Conservation (phyloP, 2,113 vertebrate genomes). For the Brachyhypopomus gauderio region DNA sequence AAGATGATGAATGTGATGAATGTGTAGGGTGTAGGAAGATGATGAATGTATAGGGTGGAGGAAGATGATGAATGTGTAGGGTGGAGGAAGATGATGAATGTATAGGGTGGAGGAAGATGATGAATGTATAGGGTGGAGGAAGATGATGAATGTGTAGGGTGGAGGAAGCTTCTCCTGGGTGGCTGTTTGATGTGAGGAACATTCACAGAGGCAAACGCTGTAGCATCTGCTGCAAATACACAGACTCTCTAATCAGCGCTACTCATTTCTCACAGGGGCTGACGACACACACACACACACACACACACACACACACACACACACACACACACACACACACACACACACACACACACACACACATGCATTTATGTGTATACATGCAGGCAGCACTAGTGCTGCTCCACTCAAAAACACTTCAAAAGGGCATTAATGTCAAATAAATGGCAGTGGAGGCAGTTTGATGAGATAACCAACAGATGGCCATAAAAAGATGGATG, state of each 20-base stretch:
- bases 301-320: conserved; percentile 7
- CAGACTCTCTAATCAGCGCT: conserved; percentile 47
- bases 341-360: background rate
- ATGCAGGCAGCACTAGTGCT: background rate
- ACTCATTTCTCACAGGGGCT: conserved; percentile 60
- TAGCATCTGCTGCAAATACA: conserved; percentile 56
- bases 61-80: conserved; percentile 36
- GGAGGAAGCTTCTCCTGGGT: conserved; percentile 41
- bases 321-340: background rate
- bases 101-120: conserved; percentile 32
- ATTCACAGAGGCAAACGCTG: conserved; percentile 51
- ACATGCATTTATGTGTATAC: background rate
- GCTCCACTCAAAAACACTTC: background rate
- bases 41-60: conserved; percentile 33
- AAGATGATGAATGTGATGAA: too few species aligned
- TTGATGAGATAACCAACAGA: conserved; percentile 11
- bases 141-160: conserved; percentile 34
- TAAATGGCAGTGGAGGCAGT: conserved; percentile 20
- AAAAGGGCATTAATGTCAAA: conserved; percentile 27
- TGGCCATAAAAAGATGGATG: conserved; percentile 21
- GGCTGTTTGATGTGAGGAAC: conserved; percentile 55
- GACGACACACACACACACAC: conserved; percentile 53
- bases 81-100: conserved; percentile 32
- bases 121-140: conserved; percentile 33
- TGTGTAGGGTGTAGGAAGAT: conserved; percentile 29